Evolutionary conservation across 2,888 invertebrate genomes (phyloP).

Genomic region (Cephus runcator): DNA sequence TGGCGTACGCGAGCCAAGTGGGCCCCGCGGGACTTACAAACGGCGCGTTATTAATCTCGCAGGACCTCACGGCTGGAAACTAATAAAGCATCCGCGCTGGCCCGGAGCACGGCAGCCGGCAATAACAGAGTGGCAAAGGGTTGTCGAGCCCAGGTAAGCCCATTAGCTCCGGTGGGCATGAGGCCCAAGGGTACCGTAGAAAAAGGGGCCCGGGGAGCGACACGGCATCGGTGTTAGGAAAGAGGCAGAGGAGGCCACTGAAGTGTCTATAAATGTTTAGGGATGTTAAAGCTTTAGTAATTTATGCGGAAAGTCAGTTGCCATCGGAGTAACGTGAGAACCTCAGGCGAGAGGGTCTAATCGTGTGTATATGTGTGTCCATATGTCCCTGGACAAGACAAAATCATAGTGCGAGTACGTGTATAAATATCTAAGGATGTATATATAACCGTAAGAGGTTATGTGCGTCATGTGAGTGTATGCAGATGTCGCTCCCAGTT

Average conservation of each 20-base stretch:
- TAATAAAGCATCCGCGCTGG: too few species aligned
- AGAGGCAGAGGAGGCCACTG: too few species aligned
- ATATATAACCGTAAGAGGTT: constrained; percentile 18
- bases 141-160: constrained; percentile 45
- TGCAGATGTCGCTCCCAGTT: constrained; percentile 42
- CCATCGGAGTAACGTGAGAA: constrained; percentile 57
- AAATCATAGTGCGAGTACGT: too few species aligned
- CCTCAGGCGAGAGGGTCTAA: not conserved
- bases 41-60: too few species aligned
- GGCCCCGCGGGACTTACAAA: too few species aligned
- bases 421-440: too few species aligned
- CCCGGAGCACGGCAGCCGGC: not conserved
- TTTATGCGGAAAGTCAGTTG: constrained; percentile 54
- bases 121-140: constrained; percentile 36
- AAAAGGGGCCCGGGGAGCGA: too few species aligned
- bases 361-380: too few species aligned
- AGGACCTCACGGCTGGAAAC: too few species aligned
- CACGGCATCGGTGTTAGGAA: constrained; percentile 30
- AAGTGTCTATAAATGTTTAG: constrained; percentile 45
- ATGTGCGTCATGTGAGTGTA: constrained; percentile 35
- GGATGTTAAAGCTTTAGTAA: constrained; percentile 32
- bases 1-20: too few species aligned
- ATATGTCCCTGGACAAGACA: too few species aligned
- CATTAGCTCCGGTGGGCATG: constrained; percentile 43
- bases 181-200: not conserved